A percentile compares a stretch with the other conserved stretches of the same genome.
Evolutionary conservation across 2,113 vertebrate species (phyloP).

Genomic region (Caranx ignobilis): DNA sequence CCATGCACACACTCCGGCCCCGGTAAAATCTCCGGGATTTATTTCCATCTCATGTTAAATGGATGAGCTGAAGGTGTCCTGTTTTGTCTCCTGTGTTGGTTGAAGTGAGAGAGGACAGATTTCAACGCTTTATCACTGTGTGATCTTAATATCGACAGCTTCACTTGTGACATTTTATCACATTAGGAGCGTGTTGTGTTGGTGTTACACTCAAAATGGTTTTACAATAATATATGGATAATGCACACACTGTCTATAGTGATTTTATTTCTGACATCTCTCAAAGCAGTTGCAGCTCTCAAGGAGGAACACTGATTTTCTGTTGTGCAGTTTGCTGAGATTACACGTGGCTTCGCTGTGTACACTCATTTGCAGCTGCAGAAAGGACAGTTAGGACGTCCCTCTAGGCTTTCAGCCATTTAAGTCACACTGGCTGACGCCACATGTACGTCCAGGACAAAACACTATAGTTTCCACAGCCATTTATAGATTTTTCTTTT

Average conservation of each 20-base stretch:
- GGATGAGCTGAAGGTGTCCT: constrained; percentile 59
- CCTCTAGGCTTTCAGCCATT: background rate
- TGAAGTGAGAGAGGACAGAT: constrained; percentile 15
- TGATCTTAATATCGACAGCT: constrained; percentile 8
- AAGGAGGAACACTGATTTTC: background rate
- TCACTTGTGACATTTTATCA: constrained; percentile 2
- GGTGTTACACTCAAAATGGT: background rate
- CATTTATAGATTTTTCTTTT: constrained; percentile 27
- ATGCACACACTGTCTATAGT: no score
- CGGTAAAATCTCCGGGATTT: constrained; percentile 34
- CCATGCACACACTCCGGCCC: constrained; percentile 27
- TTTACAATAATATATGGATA: background rate
- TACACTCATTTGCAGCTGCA: constrained; percentile 10
- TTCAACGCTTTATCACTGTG: constrained; percentile 37
- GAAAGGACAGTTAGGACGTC: background rate
- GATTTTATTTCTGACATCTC: background rate
- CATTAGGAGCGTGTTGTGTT: background rate
- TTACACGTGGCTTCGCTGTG: constrained; percentile 10
- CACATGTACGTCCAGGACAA: constrained; percentile 1
- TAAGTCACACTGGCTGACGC: background rate
- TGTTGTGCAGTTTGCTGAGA: constrained; percentile 12
- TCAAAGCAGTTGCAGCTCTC: background rate
- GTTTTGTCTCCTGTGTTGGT: constrained; percentile 33
- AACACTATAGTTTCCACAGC: constrained; percentile 12
- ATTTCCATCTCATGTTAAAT: constrained; percentile 74